phyloP scores from a whole-genome alignment of 2,888 invertebrate species.

The Heliconius aoede region DNA sequence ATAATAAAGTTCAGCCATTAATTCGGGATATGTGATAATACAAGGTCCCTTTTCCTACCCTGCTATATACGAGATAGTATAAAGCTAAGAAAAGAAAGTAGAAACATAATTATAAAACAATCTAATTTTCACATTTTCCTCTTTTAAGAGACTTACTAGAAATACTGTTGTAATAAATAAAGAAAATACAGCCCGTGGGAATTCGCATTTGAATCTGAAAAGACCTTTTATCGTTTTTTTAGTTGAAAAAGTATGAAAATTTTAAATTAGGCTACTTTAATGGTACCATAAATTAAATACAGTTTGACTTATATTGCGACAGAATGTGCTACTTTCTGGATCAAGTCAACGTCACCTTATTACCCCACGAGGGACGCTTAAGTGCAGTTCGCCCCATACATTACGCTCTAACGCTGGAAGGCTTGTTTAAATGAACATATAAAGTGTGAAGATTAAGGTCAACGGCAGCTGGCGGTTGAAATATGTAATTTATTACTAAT shows the following conservation, averaged over 20 bases:
- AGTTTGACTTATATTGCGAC: background rate
- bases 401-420: slow-evolving; percentile 27
- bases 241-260: background rate
- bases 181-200: too few species aligned
- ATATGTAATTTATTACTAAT: background rate
- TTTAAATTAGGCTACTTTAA: background rate
- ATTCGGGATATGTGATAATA: too few species aligned
- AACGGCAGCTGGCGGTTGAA: slow-evolving; percentile 1
- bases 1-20: too few species aligned
- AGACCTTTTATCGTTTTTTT: background rate
- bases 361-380: slow-evolving; percentile 11
- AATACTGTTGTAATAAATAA: too few species aligned
- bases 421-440: slow-evolving; percentile 21
- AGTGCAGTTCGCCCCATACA: slow-evolving; percentile 32
- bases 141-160: background rate
- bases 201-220: background rate
- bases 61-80: too few species aligned
- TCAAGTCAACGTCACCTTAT: background rate
- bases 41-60: too few species aligned
- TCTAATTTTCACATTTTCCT: background rate
- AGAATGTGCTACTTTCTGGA: background rate
- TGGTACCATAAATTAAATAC: background rate
- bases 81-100: too few species aligned
- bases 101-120: background rate
- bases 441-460: slow-evolving; percentile 26